A percentile compares a stretch with the other conserved stretches of the same genome.
Evolutionary conservation across 2,888 invertebrate species (phyloP).

Genomic region (Pherbina coryleti): DNA sequence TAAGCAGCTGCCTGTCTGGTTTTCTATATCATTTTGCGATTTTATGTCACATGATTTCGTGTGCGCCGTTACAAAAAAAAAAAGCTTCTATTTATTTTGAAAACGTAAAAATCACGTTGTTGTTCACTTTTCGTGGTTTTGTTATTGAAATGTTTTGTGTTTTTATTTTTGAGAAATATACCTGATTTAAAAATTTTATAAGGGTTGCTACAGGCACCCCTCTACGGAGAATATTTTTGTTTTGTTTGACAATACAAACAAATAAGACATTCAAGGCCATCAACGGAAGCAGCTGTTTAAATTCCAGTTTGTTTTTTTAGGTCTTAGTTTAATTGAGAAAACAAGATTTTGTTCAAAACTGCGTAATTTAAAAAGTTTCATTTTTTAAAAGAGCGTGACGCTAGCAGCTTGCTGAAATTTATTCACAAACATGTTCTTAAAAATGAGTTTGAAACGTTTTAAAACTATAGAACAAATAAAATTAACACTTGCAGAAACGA

Average conservation of each 20-base stretch:
- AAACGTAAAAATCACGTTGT: not conserved
- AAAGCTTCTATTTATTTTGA: not conserved
- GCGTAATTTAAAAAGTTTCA: no score
- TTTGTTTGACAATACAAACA: no score
- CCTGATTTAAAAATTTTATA: not conserved
- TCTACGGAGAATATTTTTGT: no score
- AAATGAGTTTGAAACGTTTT: no score
- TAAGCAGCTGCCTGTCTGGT: no score
- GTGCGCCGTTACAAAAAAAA: not conserved
- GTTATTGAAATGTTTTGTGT: not conserved
- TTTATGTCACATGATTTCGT: not conserved
- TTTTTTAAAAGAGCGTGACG: no score
- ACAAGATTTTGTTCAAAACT: not conserved
- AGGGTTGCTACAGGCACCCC: not conserved
- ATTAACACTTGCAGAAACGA: no score
- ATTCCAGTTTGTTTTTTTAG: not conserved
- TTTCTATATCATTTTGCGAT: not conserved
- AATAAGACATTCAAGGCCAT: no score
- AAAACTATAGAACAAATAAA: no score
- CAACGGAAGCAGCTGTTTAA: no score
- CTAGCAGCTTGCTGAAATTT: no score
- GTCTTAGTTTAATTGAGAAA: not conserved
- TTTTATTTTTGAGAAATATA: not conserved
- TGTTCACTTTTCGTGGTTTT: not conserved
- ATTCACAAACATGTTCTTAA: no score